Evolutionary conservation across 2,888 invertebrate genomes (phyloP), one percentile per base, ranked within the genome.

Genomic region (Caprella mutica): DNA sequence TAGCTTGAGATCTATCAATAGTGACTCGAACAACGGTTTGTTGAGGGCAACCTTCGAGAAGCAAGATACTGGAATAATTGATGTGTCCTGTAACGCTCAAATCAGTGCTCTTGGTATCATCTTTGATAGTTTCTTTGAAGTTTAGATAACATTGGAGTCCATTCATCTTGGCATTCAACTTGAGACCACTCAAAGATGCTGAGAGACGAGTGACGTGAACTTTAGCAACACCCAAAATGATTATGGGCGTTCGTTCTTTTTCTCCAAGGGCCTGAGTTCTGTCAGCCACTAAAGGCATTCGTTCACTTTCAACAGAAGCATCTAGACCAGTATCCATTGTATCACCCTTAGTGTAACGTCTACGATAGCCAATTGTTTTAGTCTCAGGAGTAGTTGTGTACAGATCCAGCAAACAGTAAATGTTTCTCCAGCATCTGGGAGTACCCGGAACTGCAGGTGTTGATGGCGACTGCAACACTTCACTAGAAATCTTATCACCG

Each of bases 381-480:
- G 91, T 88, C 70, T 93, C 93, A 0, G 94, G 92, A 82, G 90
- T 87, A 50, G 87, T 89, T 5, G 92, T 91, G 71, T 96, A 96
- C 52, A 94, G 74, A 70, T 94, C 91, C 55, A 96, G 75, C 61
- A 96, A 78, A 72, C 90, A 85, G 72, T 91, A 92, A 66, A 96
- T 84, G 0, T 91, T 94, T 70, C 88, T 85, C 94, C 94, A 96
- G 71, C 94, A 94, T 67, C 86, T 81, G 12, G 89, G 89, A 3
- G 81, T 81, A 23, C 59, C 54, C 24, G 55, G 58, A 71, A 66
- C 65, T 44, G 59, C 44, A 19, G 59, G 58, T 23, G 62, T 52
- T 42, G 60, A 51, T 2, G 57, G 65, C 1, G 60, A 65, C n/a
- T n/a, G n/a, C n/a, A n/a, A n/a, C n/a, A n/a, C n/a, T n/a, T n/a